Conservation (phyloP, 1,140 invertebrate genomes). For the Zaprionus kolodkinae region DNA sequence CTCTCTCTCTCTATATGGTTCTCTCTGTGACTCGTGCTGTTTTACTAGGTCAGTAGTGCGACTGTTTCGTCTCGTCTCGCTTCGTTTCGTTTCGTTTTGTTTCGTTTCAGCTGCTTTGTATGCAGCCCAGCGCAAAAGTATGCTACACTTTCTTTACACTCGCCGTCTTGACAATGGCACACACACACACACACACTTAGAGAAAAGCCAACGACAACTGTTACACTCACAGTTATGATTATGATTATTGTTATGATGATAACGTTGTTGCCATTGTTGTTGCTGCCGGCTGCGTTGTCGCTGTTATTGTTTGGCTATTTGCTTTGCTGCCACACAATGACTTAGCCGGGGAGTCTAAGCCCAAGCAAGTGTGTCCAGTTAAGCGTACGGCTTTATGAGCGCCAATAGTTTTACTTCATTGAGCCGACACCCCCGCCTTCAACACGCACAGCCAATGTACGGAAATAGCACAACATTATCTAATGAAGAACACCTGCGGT, state of each 20-base stretch:
- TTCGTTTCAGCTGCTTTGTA: conserved; percentile 44
- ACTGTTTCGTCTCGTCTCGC: conserved; percentile 38
- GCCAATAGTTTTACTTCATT: conserved; percentile 54
- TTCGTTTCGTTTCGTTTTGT: conserved; percentile 33
- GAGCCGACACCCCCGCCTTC: neutral
- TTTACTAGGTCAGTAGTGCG: conserved; percentile 73
- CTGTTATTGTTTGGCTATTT: conserved; percentile 66
- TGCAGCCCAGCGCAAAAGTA: conserved; percentile 51
- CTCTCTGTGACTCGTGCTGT: neutral
- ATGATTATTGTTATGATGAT: conserved; percentile 77
- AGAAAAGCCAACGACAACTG: conserved; percentile 49
- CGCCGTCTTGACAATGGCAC: conserved; percentile 14
- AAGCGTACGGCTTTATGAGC: conserved; percentile 54
- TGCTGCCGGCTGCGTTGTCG: conserved; percentile 26
- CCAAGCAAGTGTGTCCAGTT: conserved; percentile 37
- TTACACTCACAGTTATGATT: conserved; percentile 77
- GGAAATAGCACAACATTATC: conserved; percentile 26
- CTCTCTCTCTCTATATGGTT: neutral
- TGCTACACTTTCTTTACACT: conserved; percentile 60
- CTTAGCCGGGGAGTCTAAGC: conserved; percentile 25
- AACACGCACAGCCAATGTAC: neutral
- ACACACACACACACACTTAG: neutral
- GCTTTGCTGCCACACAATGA: conserved; percentile 41
- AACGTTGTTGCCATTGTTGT: conserved; percentile 51
- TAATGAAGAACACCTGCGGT: conserved; percentile 30